Base-by-base conservation (phyloP, 1,140 invertebrate species). In the Delia radicum region DNA sequence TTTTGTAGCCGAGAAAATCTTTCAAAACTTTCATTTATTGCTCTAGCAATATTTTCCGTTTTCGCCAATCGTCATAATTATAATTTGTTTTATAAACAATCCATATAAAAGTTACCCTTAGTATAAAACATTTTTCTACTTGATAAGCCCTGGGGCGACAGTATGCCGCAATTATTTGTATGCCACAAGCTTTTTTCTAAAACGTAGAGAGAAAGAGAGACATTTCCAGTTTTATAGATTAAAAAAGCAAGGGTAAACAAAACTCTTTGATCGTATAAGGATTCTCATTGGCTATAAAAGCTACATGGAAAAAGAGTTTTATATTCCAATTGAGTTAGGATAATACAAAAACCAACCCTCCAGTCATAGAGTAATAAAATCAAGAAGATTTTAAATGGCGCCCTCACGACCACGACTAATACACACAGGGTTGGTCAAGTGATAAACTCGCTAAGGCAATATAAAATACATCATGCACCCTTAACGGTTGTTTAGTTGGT, bases 401-500 rank as follows among this genome's bases (percentile, higher is more conserved):
- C 83, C 83, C 80, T 75, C 78, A 80, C 83, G 81, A 84, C 83
- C 83, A 83, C 82, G 81, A 81, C 79, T 81, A 85, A 85, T 82
- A 80, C 79, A 79, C 75, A 80, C 80, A 80, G 83, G 83, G 83
- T 85, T 85, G 83, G 78, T 83, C 75, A 80, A 80, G 77, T 46
- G 74, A 75, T 33, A 12, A 42, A 24, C 65, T 63, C 27, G 42
- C n/a, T n/a, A n/a, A n/a, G n/a, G n/a, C 65, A 42, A 78, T 76
- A 85, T 85, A 85, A 85, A 85, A 85, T 69, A 83, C 79, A 78
- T 77, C 77, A 80, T 78, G 78, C 79, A 79, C 78, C 78, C 78
- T 80, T 79, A 75, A 76, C 72, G 73, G 77, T 76, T 79, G 83
- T 85, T 85, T 80, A 85, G 83, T 85, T 85, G 83, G 83, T 80